Base-by-base conservation (phyloP, 2,888 invertebrate genomes). In the Choristoneura rosaceana region DNA sequence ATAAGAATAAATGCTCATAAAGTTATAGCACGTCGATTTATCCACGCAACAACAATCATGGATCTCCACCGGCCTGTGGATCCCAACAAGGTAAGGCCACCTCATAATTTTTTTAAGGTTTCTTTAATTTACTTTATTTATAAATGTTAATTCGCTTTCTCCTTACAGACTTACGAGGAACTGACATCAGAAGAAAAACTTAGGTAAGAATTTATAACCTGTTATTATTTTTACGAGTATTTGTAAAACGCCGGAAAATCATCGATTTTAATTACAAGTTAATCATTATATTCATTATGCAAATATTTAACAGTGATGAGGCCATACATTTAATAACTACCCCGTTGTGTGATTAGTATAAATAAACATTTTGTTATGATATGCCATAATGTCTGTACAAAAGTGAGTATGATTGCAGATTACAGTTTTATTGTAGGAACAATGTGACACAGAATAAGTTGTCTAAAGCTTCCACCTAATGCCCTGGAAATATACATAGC, bases 121-220 rank as follows among this genome's bases (percentile, higher is more conserved):
- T 70, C 50, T 60, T 52, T 74, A 60, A 33, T 75, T 74, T 76
- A 73, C 59, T 58, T 58, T 70, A 70, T 75, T 75, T 74, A 58
- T 70, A 65, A 69, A 70, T 73, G 70, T 67, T 62, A 74, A 75
- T 71, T 75, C 69, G 69, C 74, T 81, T 77, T 85, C 78, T 83
- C 81, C 81, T 93, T 93, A 50, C 90, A 97, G 97, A 96, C 96
- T 60, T 93, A 96, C 79, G 96, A 96, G 70, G 96, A 97, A 79
- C 90, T 97, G 90, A 96, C 96, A n/a, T 94, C 95, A 5, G 97
- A 97, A 78, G 97, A 97, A 87, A 96, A 96, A 91, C 93, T 96
- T 91, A 96, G 97, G 97, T 96, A 90, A 88, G 86, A 69, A 69
- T 74, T 74, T 47, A 66, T 41, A 34, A 59, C 14, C 17, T 38